These are phyloP conservation scores for Paramisgurnus dabryanus DNA, from an alignment of 2,113 vertebrate species.

Conservation along the genomic window DNA sequence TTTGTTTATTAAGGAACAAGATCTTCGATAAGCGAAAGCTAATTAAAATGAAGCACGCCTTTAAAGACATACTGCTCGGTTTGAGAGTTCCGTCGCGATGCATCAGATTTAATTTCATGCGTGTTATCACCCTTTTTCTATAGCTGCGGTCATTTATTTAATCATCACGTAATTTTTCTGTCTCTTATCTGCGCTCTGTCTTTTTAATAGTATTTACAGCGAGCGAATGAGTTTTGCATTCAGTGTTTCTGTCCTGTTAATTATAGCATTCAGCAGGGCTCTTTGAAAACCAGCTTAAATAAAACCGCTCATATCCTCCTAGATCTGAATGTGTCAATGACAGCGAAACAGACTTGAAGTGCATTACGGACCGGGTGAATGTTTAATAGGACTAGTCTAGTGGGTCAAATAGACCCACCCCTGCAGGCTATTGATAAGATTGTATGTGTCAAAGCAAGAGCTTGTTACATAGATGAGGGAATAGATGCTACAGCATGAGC, in stretches of 20 bases:
- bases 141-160: constrained; percentile 24
- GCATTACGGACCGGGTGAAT: neutral
- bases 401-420: neutral
- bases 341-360: neutral
- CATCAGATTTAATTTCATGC: constrained; percentile 54
- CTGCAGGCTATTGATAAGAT: neutral
- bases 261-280: constrained; percentile 41
- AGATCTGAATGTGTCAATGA: constrained; percentile 9
- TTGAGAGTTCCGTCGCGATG: constrained; percentile 13
- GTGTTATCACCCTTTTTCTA: constrained; percentile 34
- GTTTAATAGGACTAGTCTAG: constrained; percentile 3
- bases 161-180: constrained; percentile 3
- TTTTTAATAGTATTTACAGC: constrained; percentile 34
- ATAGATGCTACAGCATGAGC: neutral
- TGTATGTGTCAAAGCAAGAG: neutral
- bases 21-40: constrained; percentile 51
- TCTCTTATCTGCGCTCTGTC: constrained; percentile 32
- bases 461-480: neutral
- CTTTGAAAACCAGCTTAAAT: constrained; percentile 40
- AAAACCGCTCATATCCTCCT: constrained; percentile 32
- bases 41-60: constrained; percentile 55
- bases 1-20: constrained; percentile 51
- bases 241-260: constrained; percentile 16
- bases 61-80: constrained; percentile 47
- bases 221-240: constrained; percentile 33